Conservation (phyloP, 2,113 vertebrate species). For the Indicator indicator region DNA sequence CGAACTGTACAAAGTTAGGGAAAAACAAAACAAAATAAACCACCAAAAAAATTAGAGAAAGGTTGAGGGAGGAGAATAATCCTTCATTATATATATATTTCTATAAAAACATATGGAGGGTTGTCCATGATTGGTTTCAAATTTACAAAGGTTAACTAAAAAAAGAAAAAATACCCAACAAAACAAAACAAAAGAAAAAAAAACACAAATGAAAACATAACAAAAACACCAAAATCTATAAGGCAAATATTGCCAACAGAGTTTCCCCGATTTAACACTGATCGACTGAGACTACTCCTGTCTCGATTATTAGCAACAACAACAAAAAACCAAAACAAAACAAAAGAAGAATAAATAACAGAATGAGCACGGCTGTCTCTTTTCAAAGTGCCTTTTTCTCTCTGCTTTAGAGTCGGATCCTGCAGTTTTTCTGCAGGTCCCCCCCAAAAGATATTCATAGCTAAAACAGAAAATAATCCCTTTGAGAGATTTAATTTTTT, state of each 20-base stretch:
- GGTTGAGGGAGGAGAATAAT: conserved; percentile 51
- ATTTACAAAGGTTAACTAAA: conserved; percentile 80
- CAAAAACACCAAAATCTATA: conserved; percentile 53
- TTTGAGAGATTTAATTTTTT: conserved; percentile 17
- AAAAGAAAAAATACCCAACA: conserved; percentile 55
- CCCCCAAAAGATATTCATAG: neutral
- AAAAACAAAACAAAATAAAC: neutral
- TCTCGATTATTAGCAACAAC: conserved; percentile 78
- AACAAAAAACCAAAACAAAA: conserved; percentile 22
- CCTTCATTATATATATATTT: conserved; percentile 85
- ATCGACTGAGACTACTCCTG: conserved; percentile 76
- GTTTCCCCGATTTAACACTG: conserved; percentile 85
- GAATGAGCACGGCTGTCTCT: conserved; percentile 84
- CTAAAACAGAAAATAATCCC: neutral
- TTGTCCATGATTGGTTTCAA: conserved; percentile 69
- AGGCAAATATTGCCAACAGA: conserved; percentile 99
- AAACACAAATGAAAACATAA: conserved; percentile 3
- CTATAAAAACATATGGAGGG: conserved; percentile 79
- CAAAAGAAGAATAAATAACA: conserved; percentile 91
- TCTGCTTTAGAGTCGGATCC: conserved; percentile 66
- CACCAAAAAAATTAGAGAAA: neutral
- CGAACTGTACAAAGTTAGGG: conserved; percentile 68
- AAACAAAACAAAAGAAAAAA: neutral
- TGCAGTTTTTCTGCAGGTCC: conserved; percentile 31
- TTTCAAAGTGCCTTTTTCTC: conserved; percentile 93